phyloP scores from a whole-genome alignment of 2,113 vertebrate species.

The Polypterus bichir region DNA sequence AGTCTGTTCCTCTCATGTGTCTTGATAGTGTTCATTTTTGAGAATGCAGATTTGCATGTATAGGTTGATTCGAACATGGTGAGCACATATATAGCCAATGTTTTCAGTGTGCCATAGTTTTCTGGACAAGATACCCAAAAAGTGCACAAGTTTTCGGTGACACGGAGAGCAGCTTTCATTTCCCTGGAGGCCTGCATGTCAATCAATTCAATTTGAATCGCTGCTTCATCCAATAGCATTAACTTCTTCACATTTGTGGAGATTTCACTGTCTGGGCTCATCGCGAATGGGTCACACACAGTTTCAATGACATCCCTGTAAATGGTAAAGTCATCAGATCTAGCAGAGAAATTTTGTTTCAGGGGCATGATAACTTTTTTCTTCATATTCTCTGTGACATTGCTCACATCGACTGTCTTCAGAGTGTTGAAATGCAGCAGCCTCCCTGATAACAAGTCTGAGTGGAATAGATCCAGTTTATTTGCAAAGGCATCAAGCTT shows the following conservation, averaged over 20 bases:
- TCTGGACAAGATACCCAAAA: constrained; percentile 8
- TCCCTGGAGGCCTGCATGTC: constrained; percentile 1
- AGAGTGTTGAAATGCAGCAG: constrained; percentile 6
- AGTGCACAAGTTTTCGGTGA: constrained; percentile 1
- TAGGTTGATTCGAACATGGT: constrained; percentile 7
- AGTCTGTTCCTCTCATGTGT: constrained; percentile 6
- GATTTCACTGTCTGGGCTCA: constrained; percentile 4
- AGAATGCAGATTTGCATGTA: constrained; percentile 6
- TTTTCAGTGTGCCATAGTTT: constrained; percentile 1
- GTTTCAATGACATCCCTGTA: background rate
- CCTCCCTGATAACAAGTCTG: background rate
- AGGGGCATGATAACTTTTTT: constrained; percentile 1
- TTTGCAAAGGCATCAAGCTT: constrained; percentile 1
- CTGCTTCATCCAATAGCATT: constrained; percentile 3
- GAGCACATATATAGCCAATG: constrained; percentile 1
- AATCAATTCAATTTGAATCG: constrained; percentile 4
- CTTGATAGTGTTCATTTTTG: constrained; percentile 4
- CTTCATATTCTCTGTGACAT: constrained; percentile 2
- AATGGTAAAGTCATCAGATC: constrained; percentile 6
- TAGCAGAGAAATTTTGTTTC: constrained; percentile 1
- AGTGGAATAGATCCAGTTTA: constrained; percentile 2
- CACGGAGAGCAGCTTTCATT: background rate
- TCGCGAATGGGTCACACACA: constrained; percentile 1
- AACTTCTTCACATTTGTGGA: background rate
- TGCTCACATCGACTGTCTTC: background rate